Evolutionary conservation across 2,888 invertebrate genomes (phyloP).

Genomic region (Cheilosia variabilis): DNA sequence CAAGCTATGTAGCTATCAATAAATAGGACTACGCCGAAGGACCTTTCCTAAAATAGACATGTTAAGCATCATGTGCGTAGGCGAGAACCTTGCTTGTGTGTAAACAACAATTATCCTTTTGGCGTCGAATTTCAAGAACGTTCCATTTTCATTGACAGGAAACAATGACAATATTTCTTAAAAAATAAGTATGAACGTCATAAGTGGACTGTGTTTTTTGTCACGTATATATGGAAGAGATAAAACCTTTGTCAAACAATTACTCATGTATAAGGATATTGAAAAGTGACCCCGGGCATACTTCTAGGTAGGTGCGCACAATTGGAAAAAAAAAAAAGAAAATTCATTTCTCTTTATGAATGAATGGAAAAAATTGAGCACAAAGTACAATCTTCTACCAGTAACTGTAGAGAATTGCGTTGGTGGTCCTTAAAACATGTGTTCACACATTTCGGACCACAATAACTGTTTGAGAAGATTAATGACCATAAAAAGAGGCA

Average conservation of each 20-base stretch:
- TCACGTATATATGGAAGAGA: conserved; percentile 16
- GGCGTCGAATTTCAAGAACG: conserved; percentile 66
- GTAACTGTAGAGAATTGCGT: conserved; percentile 12
- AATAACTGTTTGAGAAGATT: conserved; percentile 44
- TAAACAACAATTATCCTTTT: conserved; percentile 75
- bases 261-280: conserved; percentile 22
- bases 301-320: conserved; percentile 14
- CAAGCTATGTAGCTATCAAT: conserved; percentile 4
- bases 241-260: conserved; percentile 19
- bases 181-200: conserved; percentile 59
- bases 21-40: conserved; percentile 5
- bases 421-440: conserved; percentile 70
- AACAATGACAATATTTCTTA: conserved; percentile 44
- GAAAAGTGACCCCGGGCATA: conserved; percentile 13
- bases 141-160: conserved; percentile 22
- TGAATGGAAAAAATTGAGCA: conserved; percentile 7
- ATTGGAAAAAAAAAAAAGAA: not conserved
- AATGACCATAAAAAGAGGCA: conserved; percentile 50
- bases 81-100: conserved; percentile 68
- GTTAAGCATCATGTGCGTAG: conserved; percentile 68
- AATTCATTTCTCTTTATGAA: conserved; percentile 46
- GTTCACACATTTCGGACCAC: conserved; percentile 69
- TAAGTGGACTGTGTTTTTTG: conserved; percentile 69
- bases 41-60: conserved; percentile 51
- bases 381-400: conserved; percentile 14